Evolutionary conservation across 2,888 invertebrate genomes (phyloP), one percentile per base, ranked within the genome.

Genomic region (Eilema sororculum): DNA sequence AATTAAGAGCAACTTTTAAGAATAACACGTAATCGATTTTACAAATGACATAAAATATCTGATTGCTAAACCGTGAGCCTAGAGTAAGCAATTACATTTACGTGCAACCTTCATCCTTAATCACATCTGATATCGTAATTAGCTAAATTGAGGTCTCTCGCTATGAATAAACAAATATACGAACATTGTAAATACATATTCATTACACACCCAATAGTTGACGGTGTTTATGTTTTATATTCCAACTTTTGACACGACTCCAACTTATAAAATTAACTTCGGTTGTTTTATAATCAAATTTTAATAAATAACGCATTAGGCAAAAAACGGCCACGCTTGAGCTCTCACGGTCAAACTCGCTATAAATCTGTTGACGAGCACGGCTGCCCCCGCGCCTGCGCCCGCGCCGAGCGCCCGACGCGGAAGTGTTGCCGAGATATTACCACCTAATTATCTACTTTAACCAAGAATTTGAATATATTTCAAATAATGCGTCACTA

Each of bases 231-330:
- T 90, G 86, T 86, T 81, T 87, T 84, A 87, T 87, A 86, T 82
- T 87, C 87, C 80, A 82, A 86, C 83, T 85, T 90, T 88, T 89
- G 90, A 91, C 90, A 88, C 79, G 86, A 87, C 85, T 85, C 86
- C 84, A 80, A 84, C 87, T 89, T 87, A 84, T 85, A 86, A 86
- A 88, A 90, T 91, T 89, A 89, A 89, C 83, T 89, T 89, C 73
- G 86, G 89, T 89, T 91, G 84, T 92, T 92, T 91, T 91, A 91
- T 89, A 90, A 90, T 90, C 83, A 91, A 90, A 95, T 94, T 94
- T 94, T 93, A 91, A 95, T 94, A 94, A 93, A 94, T 93, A 93
- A 91, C 89, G 87, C 93, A 93, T 95, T 93, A 93, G 87, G 90
- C 90, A 93, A 93, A 93, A 93, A 94, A 91, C 88, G 89, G 91